phyloP scores from a whole-genome alignment of 2,888 invertebrate species.

The Isoperla grammatica region DNA sequence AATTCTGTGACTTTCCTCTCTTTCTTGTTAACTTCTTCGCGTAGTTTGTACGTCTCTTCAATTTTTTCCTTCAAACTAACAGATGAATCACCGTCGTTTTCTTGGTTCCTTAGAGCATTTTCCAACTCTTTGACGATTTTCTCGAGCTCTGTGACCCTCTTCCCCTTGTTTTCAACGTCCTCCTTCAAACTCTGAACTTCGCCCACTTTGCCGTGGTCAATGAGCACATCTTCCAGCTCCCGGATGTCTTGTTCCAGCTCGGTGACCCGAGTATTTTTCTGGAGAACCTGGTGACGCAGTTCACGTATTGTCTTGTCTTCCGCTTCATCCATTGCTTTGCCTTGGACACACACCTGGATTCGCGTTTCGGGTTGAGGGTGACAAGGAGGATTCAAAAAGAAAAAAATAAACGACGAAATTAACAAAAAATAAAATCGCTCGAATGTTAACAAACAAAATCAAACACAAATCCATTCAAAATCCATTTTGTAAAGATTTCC shows the following conservation, averaged over 20 bases:
- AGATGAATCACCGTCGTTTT: slow-evolving; percentile 44
- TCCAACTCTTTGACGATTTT: slow-evolving; percentile 43
- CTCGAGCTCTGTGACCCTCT: slow-evolving; percentile 8
- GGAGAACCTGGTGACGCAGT: background rate
- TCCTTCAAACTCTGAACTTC: slow-evolving; percentile 15
- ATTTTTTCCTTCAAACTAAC: slow-evolving; percentile 32
- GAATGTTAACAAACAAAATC: background rate
- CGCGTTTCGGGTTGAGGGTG: slow-evolving; percentile 11
- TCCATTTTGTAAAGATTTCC: background rate
- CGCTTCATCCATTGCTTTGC: slow-evolving; percentile 18
- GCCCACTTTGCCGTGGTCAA: slow-evolving; percentile 23
- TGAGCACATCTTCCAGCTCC: slow-evolving; percentile 20
- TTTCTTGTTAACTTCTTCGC: slow-evolving; percentile 27
- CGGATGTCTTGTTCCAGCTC: slow-evolving; percentile 22
- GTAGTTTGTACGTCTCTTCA: slow-evolving; percentile 27
- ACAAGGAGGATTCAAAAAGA: background rate
- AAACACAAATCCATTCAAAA: background rate
- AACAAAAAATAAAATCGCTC: background rate
- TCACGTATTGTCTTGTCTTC: slow-evolving; percentile 2
- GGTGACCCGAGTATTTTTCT: background rate
- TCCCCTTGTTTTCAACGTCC: slow-evolving; percentile 11
- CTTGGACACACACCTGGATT: slow-evolving; percentile 22
- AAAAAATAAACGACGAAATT: background rate
- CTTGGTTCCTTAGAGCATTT: slow-evolving; percentile 48
- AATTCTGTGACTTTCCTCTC: slow-evolving; percentile 34